Evolutionary conservation across 2,113 vertebrate species (phyloP), one percentile per base, ranked within the genome.

Genomic region (Onychorhynchus coronatus): DNA sequence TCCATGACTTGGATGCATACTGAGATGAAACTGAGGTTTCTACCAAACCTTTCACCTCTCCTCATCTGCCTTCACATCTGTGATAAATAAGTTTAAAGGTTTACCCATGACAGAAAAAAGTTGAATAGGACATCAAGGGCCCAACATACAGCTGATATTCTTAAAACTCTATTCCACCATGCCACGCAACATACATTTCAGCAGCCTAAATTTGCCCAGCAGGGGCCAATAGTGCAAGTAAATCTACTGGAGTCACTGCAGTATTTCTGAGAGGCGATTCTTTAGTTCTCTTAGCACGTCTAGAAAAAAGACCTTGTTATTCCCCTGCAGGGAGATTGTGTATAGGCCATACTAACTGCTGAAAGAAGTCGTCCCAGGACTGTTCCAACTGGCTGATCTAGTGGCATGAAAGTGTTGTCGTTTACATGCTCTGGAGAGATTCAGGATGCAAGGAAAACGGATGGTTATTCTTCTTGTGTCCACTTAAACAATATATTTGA

Each of bases 351-450:
- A 63, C 61, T 47, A 75, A 92, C 53, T 49, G 44, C 79, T 93
- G 63, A 88, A 91, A 89, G 62, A 72, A 89, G 37, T 23, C 33
- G 80, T 91, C 89, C 70, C 89, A 96, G 71, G 70, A 70, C 70
- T 82, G 91, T 88, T 97, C 87, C 93, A 91, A n/a, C n/a, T 88
- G 89, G 70, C 89, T 72, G 85, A 74, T 91, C 76, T 61, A 39
- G 41, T 66, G 85, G 85, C 87, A 94, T 95, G 91, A 89, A 97
- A 95, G 89, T 68, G 84, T 84, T 96, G 75, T 66, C 4, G 0
- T 91, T 95, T 83, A 63, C 75, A 85, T 0, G 25, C 85, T 93
- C 89, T 85, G 75, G 50, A 89, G 63, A 85, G 74, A 75, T 83
- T 85, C 82, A 80, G 71, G 46, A 80, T 79, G 50, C 75, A 61